Percentiles rank a stretch among this genome's conserved stretches.
Conservation (phyloP, 2,797 vertebrate species). For the Phoxinus dragarum region DNA sequence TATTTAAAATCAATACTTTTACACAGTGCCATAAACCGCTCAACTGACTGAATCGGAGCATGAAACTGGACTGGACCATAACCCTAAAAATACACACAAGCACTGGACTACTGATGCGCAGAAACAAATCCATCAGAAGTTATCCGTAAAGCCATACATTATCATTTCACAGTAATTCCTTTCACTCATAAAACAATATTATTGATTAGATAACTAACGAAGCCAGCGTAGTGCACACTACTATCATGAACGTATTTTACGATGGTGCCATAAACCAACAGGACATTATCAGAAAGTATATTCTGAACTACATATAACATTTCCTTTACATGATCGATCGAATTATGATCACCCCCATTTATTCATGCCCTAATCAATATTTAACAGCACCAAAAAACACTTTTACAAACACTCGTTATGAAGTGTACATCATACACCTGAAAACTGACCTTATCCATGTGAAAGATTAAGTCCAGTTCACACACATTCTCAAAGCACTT, state of each 20-base stretch:
- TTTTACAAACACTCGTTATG: background rate
- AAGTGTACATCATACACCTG: background rate
- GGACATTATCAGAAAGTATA: background rate
- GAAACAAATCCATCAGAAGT: background rate
- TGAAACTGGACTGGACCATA: background rate
- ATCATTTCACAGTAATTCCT: background rate
- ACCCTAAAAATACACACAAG: background rate
- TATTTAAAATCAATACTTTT: background rate
- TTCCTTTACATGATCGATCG: too few relatives aligned
- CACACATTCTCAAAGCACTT: constrained; percentile 87
- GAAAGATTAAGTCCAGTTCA: constrained; percentile 86
- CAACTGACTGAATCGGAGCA: background rate
- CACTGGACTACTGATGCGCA: background rate
- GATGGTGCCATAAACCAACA: constrained; percentile 1
- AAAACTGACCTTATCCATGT: constrained; percentile 84
- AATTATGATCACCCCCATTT: background rate
- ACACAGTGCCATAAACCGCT: background rate
- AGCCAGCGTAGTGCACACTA: background rate
- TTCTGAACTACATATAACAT: background rate
- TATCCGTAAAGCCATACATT: background rate
- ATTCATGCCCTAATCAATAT: background rate
- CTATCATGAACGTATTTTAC: background rate
- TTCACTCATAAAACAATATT: constrained; percentile 10
- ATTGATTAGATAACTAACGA: constrained; percentile 12
- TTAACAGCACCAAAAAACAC: background rate